A percentile compares a stretch with the other conserved stretches of the same genome.
These are phyloP conservation scores for Geopemphigus sp. DNA, from an alignment of 1,140 invertebrate genomes.

Conservation along the genomic window DNA sequence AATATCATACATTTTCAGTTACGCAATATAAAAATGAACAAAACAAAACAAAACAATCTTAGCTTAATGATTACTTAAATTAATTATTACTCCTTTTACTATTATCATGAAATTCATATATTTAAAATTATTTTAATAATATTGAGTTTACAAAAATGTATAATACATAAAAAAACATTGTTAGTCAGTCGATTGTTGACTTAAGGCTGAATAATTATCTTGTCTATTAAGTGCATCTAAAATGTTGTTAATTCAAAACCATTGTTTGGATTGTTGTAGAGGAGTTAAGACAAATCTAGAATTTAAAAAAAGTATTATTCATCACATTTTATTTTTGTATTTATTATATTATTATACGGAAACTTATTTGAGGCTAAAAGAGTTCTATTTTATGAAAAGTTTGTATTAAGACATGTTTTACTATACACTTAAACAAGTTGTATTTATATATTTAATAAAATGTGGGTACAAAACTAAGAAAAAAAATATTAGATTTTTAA, in stretches of 20 bases:
- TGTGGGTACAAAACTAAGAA: no score
- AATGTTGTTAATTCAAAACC: slow-evolving; percentile 47
- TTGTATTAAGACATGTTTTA: no score
- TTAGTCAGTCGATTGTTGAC: slow-evolving; percentile 50
- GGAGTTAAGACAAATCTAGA: slow-evolving; percentile 45
- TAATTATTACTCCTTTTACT: slow-evolving; percentile 48
- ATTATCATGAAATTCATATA: slow-evolving; percentile 49
- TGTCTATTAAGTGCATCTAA: slow-evolving; percentile 48
- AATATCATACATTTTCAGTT: slow-evolving; percentile 41
- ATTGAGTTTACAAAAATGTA: slow-evolving; percentile 49
- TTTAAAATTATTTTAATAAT: slow-evolving; percentile 49
- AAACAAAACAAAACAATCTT: slow-evolving; percentile 49
- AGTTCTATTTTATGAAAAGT: no score
- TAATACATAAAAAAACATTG: slow-evolving; percentile 49
- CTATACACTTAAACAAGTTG: no score
- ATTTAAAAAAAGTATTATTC: slow-evolving; percentile 18
- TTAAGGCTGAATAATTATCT: slow-evolving; percentile 48
- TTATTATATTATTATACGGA: no score
- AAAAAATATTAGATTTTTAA: no score
- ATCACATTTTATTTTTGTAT: background rate
- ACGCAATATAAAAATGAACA: slow-evolving; percentile 45
- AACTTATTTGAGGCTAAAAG: no score
- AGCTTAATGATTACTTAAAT: slow-evolving; percentile 49
- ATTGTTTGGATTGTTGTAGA: slow-evolving; percentile 16
- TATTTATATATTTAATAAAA: no score